Base-by-base conservation (phyloP, 2,888 invertebrate species). In the Caenorhabditis sulstoni region DNA sequence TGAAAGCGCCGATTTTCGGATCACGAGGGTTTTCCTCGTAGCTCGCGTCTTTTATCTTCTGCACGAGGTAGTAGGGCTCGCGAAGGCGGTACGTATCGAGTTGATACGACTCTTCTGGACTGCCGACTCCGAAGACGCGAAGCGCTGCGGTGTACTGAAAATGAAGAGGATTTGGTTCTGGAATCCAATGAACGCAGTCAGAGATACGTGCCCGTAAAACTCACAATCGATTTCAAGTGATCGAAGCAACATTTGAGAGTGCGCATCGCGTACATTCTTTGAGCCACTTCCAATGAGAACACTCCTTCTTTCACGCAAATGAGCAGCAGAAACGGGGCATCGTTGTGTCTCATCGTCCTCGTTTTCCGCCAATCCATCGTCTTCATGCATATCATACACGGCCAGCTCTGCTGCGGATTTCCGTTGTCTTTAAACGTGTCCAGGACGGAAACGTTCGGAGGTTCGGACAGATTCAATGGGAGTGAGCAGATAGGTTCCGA, bases 351-450 rank as follows among this genome's bases (percentile, higher is more conserved):
- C 14, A 14, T 22, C 8, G 57, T 57, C 22, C 39, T 14, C 18
- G 37, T 47, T 22, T 55, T 58, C 1, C 22, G 23, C 29, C 20
- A 18, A 2, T 50, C n/a, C 9, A 41, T n/a, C 8, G 29, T 11
- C n/a, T 58, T 50, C 41, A 67, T 14, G 29, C 67, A 67, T 1
- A 67, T 58, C 2, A 58, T 22, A 14, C 67, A 67, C 18, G 55
- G 45, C 20, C 44, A 45, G 16, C 47, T 57, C 5, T 0, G 1
- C 2, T 1, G 5, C 9, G 11, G 52, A 12, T 20, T 45, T n/a
- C 41, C 29, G 20, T 2, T 47, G 22, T 20, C 9, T 1, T 1
- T 23, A 0, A 58, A 11, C 3, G 1, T 16, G 1, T 45, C 23
- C 8, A 16, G 2, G 16, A n/a, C 45, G 0, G 9, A 1, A 1